Evolutionary conservation across 2,113 vertebrate species (phyloP).

Genomic region (Pedionomus torquatus): DNA sequence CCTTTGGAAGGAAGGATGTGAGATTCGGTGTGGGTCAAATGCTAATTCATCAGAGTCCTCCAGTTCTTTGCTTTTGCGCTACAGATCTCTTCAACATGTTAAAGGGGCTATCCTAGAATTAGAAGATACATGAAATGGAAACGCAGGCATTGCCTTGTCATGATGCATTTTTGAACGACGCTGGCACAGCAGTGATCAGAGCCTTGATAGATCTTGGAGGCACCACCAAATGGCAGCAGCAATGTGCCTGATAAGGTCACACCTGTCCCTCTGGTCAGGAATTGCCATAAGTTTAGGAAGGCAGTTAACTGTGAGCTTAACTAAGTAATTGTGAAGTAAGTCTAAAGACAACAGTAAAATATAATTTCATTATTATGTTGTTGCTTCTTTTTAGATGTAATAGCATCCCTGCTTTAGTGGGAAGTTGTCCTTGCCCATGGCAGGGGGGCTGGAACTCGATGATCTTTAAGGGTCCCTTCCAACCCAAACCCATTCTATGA

Average conservation of each 20-base stretch:
- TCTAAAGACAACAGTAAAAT: neutral
- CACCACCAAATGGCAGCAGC: neutral
- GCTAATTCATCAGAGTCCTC: neutral
- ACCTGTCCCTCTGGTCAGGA: neutral
- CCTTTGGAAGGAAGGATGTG: neutral
- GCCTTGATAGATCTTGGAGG: neutral
- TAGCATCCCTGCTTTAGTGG: neutral
- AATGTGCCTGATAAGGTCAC: neutral
- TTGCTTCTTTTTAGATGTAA: neutral
- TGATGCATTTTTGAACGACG: neutral
- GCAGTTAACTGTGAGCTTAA: neutral
- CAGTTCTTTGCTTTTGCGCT: neutral
- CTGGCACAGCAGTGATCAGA: neutral
- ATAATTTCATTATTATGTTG: neutral
- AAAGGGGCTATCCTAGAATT: neutral
- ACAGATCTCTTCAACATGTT: neutral
- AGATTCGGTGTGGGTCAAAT: neutral
- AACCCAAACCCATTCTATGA: too few relatives aligned
- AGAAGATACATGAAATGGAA: neutral
- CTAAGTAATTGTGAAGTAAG: neutral
- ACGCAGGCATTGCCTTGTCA: neutral
- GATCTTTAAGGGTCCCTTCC: too few relatives aligned
- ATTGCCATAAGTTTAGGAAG: neutral
- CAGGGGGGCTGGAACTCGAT: too few relatives aligned
- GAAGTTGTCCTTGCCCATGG: too few relatives aligned